Base-by-base conservation (phyloP, 2,888 invertebrate genomes). In the Buathra laborator region DNA sequence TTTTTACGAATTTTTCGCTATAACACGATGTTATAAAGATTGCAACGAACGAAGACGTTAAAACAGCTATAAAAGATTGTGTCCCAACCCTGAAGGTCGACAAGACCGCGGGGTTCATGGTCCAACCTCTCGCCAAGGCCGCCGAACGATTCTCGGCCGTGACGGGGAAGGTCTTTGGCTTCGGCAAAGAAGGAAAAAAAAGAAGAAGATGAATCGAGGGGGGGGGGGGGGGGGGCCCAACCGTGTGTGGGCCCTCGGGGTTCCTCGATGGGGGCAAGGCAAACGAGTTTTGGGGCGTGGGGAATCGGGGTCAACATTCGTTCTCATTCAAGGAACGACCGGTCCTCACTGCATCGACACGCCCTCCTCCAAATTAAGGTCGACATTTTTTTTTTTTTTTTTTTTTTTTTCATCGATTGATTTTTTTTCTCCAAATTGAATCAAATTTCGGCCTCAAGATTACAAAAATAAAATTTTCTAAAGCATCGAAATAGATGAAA, bases 371-470 rank as follows among this genome's bases (percentile, higher is more conserved):
- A 84, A 83, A 78, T 75, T 67, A 66, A 84, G 77, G 76, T 82
- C 59, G 48, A 56, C 29, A 53, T 51, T 51, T 37, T 80, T 68
- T 62, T 43, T 48, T 79, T 44, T 43, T 12, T 79, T 44, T 43
- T 12, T 43, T 59, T 14, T 5, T 68, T 12, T 87, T 79, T 86
- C 71, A 86, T 86, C 59, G 88, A 89, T 80, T 86, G 86, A 56
- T 48, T 59, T 68, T 44, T 70, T 51, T 10, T 4, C 53, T 51
- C 66, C 4, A 32, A 51, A 48, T 67, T 71, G 6, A 10, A 53
- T 19, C 2, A 9, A 2, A 9, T 53, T 53, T 19, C 19, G 53
- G 0, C 9, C n/a, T 3, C 19, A 7, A 19, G 9, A 53, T 53
- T 53, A 53, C 2, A 19, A 19, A 3, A 0, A 3, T 2, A 3